These are phyloP conservation scores for Heterodera carotae DNA, from an alignment of 1,140 invertebrate species.

Conservation along the genomic window DNA sequence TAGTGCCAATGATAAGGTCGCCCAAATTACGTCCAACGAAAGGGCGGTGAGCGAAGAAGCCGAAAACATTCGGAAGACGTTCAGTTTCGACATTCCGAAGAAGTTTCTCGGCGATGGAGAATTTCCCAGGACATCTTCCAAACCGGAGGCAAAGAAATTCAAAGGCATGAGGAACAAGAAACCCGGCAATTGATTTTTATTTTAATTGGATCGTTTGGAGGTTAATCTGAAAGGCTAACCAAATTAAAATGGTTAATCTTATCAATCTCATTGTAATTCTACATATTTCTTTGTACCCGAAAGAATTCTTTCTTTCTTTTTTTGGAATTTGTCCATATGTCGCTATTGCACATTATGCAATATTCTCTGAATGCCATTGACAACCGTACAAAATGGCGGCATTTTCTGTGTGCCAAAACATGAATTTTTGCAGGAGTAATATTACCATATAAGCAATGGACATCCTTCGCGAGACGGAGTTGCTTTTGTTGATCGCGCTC, in stretches of 20 bases:
- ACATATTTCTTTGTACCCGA: too few species aligned
- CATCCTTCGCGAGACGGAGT: conserved; percentile 41
- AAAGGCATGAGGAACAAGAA: neutral
- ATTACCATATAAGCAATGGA: neutral
- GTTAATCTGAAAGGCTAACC: too few species aligned
- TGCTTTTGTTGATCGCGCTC: conserved; percentile 52
- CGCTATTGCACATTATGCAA: too few species aligned
- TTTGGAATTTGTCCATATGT: too few species aligned
- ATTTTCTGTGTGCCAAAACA: too few species aligned
- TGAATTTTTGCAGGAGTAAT: too few species aligned
- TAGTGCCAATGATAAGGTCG: conserved; percentile 8
- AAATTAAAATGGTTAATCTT: too few species aligned
- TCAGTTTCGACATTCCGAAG: neutral
- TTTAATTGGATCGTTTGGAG: too few species aligned
- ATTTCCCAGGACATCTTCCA: neutral
- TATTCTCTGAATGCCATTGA: too few species aligned
- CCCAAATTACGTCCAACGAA: conserved; percentile 4
- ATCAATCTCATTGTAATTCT: too few species aligned
- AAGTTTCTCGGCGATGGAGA: neutral
- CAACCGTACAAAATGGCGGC: too few species aligned
- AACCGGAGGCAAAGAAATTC: neutral
- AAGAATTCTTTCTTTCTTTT: too few species aligned
- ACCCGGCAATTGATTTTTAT: neutral
- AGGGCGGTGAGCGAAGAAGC: conserved; percentile 6
- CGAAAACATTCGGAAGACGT: conserved; percentile 3